Evolutionary conservation across 2,797 vertebrate species (phyloP), one percentile per base, ranked within the genome.

Genomic region (Toxotes lorentzi): DNA sequence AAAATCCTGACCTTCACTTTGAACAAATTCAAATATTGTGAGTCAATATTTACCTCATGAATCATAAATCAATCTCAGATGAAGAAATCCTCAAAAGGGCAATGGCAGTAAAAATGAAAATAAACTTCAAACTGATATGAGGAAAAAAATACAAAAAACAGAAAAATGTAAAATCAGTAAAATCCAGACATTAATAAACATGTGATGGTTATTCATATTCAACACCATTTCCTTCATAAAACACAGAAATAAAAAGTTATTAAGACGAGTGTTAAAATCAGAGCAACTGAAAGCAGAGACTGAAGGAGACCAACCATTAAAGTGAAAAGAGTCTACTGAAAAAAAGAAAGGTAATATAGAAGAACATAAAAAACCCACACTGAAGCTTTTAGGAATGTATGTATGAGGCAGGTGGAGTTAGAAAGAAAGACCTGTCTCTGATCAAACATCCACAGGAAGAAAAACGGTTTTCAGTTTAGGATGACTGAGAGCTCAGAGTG

Each of bases 171-270:
- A 45, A 58, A 47, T 47, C 30, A 13, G 1, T 35, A 24, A 59
- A 70, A 59, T 11, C 40, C 17, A 30, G 38, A 23, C 19, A n/a
- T 19, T 6, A 16, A 34, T 12, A 5, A 64, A 45, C 17, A 61
- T 34, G 24, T 17, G 35, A 34, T 53, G 27, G 59, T 34, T 8
- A 17, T 19, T 35, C 4, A 40, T 23, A 6, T 16, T 65, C 23
- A 78, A 59, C 13, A 61, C 19, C 2, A 67, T 14, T 27, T 79
- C 12, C 35, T 67, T 83, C 30, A 75, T 17, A 16, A 68, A 27
- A 67, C 50, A 38, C 16, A 45, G 61, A 30, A 14, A 40, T 0
- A 70, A 30, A 47, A 11, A 38, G 23, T 38, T 21, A 73, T 73
- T 47, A 32, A 60, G 16, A 40, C 0, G 1, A 58, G 41, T 14